Conservation (phyloP, 35 echinoderm and acorn worm genomes). For the Apostichopus californicus region DNA sequence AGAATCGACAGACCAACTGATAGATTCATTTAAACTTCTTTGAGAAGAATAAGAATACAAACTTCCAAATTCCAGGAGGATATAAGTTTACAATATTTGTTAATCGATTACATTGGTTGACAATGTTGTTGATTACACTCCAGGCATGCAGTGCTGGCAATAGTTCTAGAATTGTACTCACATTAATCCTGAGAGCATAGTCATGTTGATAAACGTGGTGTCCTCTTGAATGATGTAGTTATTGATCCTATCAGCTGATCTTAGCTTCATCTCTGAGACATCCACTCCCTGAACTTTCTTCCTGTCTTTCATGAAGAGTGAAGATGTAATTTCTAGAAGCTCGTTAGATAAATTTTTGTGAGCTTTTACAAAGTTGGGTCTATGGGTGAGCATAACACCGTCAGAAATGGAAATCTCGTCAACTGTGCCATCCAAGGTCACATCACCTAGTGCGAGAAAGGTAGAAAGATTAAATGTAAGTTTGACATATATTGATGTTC, state of each 20-base stretch:
- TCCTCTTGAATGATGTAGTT: conserved; percentile 15
- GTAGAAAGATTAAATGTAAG: neutral
- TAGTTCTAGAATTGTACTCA: conserved; percentile 28
- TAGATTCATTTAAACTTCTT: too few species aligned
- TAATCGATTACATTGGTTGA: neutral
- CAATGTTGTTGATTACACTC: neutral
- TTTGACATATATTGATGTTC: conserved; percentile 10
- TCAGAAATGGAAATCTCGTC: conserved; percentile 63
- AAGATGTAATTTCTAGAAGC: neutral
- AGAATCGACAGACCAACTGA: too few species aligned
- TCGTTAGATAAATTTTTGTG: conserved; percentile 62
- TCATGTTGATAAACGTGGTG: conserved; percentile 18
- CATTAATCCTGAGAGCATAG: conserved; percentile 31
- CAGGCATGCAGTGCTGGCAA: too few species aligned
- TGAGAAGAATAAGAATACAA: neutral
- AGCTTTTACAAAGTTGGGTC: conserved; percentile 55
- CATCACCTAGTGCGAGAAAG: conserved; percentile 15
- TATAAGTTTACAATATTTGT: neutral
- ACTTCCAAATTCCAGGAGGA: neutral
- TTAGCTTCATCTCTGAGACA: conserved; percentile 49
- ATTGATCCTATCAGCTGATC: conserved; percentile 27
- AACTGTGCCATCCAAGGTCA: conserved; percentile 60
- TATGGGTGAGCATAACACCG: conserved; percentile 67
- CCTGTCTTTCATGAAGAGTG: conserved; percentile 26
- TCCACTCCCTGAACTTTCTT: conserved; percentile 65